Percentiles rank a stretch among this genome's conserved stretches.
Conservation (phyloP, 2,113 vertebrate genomes). For the Ursus arctos region DNA sequence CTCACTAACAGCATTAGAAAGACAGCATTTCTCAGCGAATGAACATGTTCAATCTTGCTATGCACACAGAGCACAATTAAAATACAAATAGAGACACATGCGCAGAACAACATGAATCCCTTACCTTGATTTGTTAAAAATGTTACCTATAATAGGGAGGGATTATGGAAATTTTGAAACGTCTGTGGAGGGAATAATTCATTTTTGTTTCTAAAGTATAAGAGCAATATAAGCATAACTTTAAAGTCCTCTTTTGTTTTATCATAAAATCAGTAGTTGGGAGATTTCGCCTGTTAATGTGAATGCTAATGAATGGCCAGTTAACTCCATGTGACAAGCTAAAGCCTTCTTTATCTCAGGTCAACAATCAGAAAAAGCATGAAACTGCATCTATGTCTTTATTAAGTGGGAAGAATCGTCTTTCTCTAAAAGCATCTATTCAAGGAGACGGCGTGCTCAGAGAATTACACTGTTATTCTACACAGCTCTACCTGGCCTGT, state of each 20-base stretch:
- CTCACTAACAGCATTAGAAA: not conserved
- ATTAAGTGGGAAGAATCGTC: not conserved
- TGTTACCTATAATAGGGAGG: not conserved
- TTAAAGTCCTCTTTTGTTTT: not conserved
- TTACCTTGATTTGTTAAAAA: not conserved
- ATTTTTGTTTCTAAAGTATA: not conserved
- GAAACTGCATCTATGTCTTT: not conserved
- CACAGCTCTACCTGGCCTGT: not conserved
- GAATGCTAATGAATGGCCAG: not conserved
- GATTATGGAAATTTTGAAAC: not conserved
- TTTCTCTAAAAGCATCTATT: not conserved
- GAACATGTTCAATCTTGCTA: not conserved
- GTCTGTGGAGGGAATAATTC: not conserved
- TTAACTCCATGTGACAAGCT: not conserved
- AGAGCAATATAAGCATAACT: conserved; percentile 1
- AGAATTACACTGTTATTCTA: not conserved
- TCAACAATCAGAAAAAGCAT: not conserved
- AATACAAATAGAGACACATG: not conserved
- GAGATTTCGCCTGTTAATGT: not conserved
- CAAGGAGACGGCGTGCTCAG: not conserved
- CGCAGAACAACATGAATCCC: not conserved
- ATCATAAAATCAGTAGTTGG: not conserved
- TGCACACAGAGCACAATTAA: conserved; percentile 4
- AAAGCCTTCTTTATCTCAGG: not conserved
- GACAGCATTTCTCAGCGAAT: not conserved